Conservation (phyloP, 2,888 invertebrate species). For the Aleiodes alternator region DNA sequence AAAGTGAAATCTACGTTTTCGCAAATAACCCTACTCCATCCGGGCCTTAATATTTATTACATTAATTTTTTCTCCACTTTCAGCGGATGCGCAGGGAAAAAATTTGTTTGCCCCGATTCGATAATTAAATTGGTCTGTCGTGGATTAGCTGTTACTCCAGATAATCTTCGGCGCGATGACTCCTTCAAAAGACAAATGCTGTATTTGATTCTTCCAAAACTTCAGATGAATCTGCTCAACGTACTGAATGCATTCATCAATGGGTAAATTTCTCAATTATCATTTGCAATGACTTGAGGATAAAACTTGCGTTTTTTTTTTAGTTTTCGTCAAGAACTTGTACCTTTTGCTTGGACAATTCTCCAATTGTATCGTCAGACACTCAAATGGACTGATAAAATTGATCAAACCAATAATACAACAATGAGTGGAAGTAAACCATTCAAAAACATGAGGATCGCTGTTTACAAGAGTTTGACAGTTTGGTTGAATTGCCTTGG, state of each 20-base stretch:
- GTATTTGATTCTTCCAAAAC: conserved; percentile 64
- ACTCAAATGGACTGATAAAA: conserved; percentile 64
- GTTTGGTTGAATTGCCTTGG: conserved; percentile 64
- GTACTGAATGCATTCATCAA: conserved; percentile 66
- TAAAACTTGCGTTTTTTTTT: conserved; percentile 1
- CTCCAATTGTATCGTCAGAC: conserved; percentile 66
- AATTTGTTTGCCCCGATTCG: conserved; percentile 63
- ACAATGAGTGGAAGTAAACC: conserved; percentile 62
- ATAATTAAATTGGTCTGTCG: conserved; percentile 66
- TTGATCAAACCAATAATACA: conserved; percentile 50
- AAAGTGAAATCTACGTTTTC: too few relatives aligned
- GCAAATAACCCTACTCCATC: too few relatives aligned
- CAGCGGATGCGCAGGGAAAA: conserved; percentile 64
- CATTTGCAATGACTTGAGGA: conserved; percentile 1
- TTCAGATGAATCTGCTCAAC: conserved; percentile 63
- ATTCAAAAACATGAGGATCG: conserved; percentile 61
- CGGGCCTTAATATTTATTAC: background rate
- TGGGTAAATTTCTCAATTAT: conserved; percentile 59
- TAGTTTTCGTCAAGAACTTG: conserved; percentile 67
- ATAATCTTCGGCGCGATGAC: conserved; percentile 60
- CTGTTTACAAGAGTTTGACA: conserved; percentile 65
- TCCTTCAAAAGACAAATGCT: conserved; percentile 63
- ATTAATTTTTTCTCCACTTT: conserved; percentile 42
- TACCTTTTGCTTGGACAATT: conserved; percentile 65
- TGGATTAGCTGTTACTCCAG: conserved; percentile 66